phyloP scores from a whole-genome alignment of 1,140 invertebrate species.

The Tetraneura akinire region DNA sequence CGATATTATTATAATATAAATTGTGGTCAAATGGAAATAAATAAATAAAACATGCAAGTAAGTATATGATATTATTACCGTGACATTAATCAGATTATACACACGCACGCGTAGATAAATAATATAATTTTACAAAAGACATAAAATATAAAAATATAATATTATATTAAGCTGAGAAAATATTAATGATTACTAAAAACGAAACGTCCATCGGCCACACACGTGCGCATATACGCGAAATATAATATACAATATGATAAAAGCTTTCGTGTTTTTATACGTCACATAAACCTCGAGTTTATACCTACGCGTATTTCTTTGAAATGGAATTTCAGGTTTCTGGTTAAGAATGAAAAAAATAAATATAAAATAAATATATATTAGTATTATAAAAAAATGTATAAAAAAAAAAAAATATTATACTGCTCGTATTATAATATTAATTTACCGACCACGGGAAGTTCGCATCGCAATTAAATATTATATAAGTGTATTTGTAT shows the following conservation, averaged over 20 bases:
- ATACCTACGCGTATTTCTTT: neutral
- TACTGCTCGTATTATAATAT: too few relatives aligned
- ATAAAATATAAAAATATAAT: too few relatives aligned
- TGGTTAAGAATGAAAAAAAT: neutral
- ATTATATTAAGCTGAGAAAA: neutral
- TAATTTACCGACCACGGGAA: too few relatives aligned
- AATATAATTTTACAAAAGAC: too few relatives aligned
- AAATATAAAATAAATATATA: neutral
- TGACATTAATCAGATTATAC: constrained; percentile 13
- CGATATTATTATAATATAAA: too few relatives aligned
- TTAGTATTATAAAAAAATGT: too few relatives aligned
- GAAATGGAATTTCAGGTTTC: neutral
- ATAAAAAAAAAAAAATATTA: too few relatives aligned
- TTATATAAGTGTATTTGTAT: too few relatives aligned
- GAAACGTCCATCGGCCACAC: neutral
- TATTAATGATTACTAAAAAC: neutral
- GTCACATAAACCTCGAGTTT: neutral
- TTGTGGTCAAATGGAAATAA: neutral
- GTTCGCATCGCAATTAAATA: too few relatives aligned
- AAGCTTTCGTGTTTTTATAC: neutral
- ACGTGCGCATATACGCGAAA: neutral
- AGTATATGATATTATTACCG: neutral
- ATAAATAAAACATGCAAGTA: neutral
- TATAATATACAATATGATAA: neutral
- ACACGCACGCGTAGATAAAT: neutral